Base-by-base conservation (phyloP, 37 sponge, comb jelly and placozoan species). In the Hexactinellida sp. region DNA sequence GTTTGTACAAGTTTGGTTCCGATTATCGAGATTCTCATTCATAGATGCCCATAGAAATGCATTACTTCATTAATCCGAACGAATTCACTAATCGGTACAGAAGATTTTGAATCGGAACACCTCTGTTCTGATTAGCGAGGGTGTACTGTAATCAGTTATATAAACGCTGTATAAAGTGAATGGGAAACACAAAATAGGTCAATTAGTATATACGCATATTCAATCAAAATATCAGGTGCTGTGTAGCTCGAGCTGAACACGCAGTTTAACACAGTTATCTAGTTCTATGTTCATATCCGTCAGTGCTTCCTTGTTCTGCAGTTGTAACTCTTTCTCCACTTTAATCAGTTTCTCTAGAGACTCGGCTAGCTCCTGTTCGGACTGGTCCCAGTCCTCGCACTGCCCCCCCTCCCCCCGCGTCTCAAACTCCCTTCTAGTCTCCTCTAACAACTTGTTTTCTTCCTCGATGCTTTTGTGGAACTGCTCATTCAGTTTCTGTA, bases 101-200 rank as follows among this genome's bases (percentile, higher is more conserved):
- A n/a, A n/a, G n/a, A n/a, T n/a, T n/a, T n/a, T n/a, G n/a, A n/a
- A n/a, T n/a, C n/a, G n/a, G n/a, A n/a, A n/a, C n/a, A n/a, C n/a
- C n/a, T n/a, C n/a, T n/a, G n/a, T n/a, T n/a, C n/a, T n/a, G n/a
- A n/a, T n/a, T n/a, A n/a, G n/a, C n/a, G n/a, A n/a, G n/a, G n/a
- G n/a, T n/a, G n/a, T n/a, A n/a, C n/a, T n/a, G n/a, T n/a, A n/a
- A n/a, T n/a, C n/a, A n/a, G n/a, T n/a, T n/a, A n/a, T n/a, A n/a
- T n/a, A n/a, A n/a, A 63, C 34, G 76, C 21, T n/a, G 76, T 63
- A 63, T 10, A 63, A 63, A 63, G 76, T 63, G 76, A 63, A 41
- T 5, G 13, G 47, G 47, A 41, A 41, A 41, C n/a, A 13, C 47
- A 41, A 41, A 41, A 41, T 41, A n/a, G n/a, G n/a, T n/a, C n/a